Base-by-base conservation (phyloP, 2,888 invertebrate species). In the Caenorhabditis sinica region DNA sequence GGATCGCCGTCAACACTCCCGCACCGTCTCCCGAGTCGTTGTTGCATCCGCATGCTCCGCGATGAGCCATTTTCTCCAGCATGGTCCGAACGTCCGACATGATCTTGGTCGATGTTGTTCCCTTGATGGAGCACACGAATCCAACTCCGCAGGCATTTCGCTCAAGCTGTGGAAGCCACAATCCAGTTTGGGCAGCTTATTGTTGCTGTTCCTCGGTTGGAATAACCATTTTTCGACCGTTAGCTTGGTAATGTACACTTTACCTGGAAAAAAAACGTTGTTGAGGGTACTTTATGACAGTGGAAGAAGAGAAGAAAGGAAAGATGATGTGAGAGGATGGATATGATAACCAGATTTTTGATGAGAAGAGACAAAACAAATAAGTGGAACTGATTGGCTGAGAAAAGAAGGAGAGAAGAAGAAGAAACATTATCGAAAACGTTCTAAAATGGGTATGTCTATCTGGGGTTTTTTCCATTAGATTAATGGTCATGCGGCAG, bases 1-100 rank as follows among this genome's bases (percentile, higher is more conserved):
- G 99, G 93, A 99, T 97, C 91, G 97, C 97, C 87, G 96, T 96
- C 93, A 98, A 95, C 84, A 98, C 96, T 79, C 99, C 99, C 86
- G 99, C 98, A 86, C 99, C 99, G 94, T 99, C 99, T 81, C 99
- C 99, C 72, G 98, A 97, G 94, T 98, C 97, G 94, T 98, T 98
- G 94, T 99, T 99, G 94, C 98, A 97, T 56, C 97, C 97, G 94
- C 97, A 98, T 69, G 98, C 99, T 92, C 99, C 99, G 89, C 99
- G 96, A 94, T 99, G 99, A 95, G 97, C 97, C 98, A 99, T 99
- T 93, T 98, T 96, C 93, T 96, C 96, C 84, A 98, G 96, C 94
- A 98, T 95, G 90, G 95, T 96, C 94, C 97, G 96, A 74, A 98
- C 97, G 95, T 99, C 97, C 93, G 96, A 95, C 91, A 99, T 95